A percentile compares a stretch with the other conserved stretches of the same genome.
phyloP scores from a whole-genome alignment of 2,113 vertebrate genomes.

The Coracopsis vasa region DNA sequence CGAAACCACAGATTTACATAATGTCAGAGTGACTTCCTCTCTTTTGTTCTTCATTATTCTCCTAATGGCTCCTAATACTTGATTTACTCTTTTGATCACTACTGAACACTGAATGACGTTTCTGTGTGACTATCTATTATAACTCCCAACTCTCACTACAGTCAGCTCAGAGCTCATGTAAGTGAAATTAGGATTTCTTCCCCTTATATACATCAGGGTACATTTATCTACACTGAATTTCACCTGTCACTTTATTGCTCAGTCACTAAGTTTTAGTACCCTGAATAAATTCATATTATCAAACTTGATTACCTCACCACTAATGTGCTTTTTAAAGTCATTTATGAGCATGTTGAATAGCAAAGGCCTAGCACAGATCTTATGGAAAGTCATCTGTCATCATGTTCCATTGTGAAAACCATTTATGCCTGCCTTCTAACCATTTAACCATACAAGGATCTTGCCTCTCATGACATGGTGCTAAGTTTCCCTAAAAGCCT shows the following conservation, averaged over 20 bases:
- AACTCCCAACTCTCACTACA: not conserved
- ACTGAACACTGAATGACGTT: not conserved
- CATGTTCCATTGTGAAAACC: not conserved
- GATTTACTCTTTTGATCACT: not conserved
- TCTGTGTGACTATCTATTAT: not conserved
- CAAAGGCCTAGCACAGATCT: not conserved
- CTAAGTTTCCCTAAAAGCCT: not conserved
- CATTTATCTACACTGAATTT: slow-evolving; percentile 28
- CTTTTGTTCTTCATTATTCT: not conserved
- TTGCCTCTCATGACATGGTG: not conserved
- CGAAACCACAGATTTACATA: not conserved
- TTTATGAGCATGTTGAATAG: not conserved
- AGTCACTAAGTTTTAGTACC: slow-evolving; percentile 29
- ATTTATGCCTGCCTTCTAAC: not conserved
- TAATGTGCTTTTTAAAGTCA: not conserved
- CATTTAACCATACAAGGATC: not conserved
- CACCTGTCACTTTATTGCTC: slow-evolving; percentile 32
- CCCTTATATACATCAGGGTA: not conserved
- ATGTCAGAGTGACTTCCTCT: not conserved
- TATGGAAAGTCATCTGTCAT: not conserved
- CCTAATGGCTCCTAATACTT: not conserved
- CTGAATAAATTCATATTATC: slow-evolving; percentile 27
- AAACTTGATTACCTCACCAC: not conserved
- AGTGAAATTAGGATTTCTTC: slow-evolving; percentile 4
- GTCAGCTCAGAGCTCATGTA: not conserved